Conservation (phyloP, 2,888 invertebrate genomes). For the Ennomos fuscantarius region DNA sequence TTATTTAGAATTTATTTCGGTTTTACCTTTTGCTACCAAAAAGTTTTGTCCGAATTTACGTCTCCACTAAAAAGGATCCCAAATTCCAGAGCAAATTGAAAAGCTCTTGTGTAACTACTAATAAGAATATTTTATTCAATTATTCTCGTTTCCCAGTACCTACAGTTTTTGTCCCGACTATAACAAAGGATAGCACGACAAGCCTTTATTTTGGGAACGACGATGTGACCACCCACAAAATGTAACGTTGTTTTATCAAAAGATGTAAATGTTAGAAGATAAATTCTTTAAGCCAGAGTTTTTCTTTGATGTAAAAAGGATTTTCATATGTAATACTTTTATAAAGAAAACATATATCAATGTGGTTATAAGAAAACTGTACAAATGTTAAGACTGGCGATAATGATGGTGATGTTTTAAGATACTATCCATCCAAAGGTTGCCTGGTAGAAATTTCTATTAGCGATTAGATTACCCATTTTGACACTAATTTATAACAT, state of each 20-base stretch:
- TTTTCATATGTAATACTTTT: conserved; percentile 1
- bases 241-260: conserved; percentile 17
- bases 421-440: too few relatives aligned
- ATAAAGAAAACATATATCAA: background rate
- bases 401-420: too few relatives aligned
- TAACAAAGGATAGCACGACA: conserved; percentile 12
- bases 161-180: conserved; percentile 2
- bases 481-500: too few relatives aligned
- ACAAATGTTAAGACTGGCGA: too few relatives aligned
- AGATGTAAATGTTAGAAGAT: conserved; percentile 10
- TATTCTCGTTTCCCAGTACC: conserved; percentile 1
- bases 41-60: conserved; percentile 8
- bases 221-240: conserved; percentile 10
- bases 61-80: conserved; percentile 8
- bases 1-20: too few relatives aligned
- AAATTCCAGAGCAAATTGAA: conserved; percentile 7
- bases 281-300: conserved; percentile 8
- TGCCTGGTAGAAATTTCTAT: too few relatives aligned
- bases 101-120: conserved; percentile 7
- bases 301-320: conserved; percentile 10
- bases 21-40: conserved; percentile 5
- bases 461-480: too few relatives aligned
- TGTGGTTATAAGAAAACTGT: too few relatives aligned
- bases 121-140: conserved; percentile 14
- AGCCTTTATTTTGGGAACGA: conserved; percentile 5